Evolutionary conservation across 2,113 vertebrate genomes (phyloP).

Genomic region (human (Homo sapiens)): GRCh38 chr3:187800001-187800500

Average conservation of each 20-base stretch:
- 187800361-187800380: background rate
- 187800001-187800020: constrained; percentile 73
- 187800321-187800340: background rate
- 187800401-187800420: background rate
- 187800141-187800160: constrained; percentile 62
- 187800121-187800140: constrained; percentile 72
- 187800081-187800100: constrained; percentile 50
- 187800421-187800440: constrained; percentile 34
- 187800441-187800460: constrained; percentile 37
- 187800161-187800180: constrained; percentile 8
- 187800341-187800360: background rate
- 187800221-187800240: background rate
- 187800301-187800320: background rate
- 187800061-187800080: constrained; percentile 46
- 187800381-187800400: background rate
- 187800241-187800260: background rate
- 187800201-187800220: background rate
- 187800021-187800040: constrained; percentile 64
- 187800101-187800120: constrained; percentile 46
- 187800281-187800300: background rate
- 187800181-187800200: constrained; percentile 67
- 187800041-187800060: constrained; percentile 63
- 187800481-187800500: background rate
- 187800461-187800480: constrained; percentile 53
- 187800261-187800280: background rate